Conservation (phyloP, 2,797 vertebrate species). For the Caiman crocodilus region DNA sequence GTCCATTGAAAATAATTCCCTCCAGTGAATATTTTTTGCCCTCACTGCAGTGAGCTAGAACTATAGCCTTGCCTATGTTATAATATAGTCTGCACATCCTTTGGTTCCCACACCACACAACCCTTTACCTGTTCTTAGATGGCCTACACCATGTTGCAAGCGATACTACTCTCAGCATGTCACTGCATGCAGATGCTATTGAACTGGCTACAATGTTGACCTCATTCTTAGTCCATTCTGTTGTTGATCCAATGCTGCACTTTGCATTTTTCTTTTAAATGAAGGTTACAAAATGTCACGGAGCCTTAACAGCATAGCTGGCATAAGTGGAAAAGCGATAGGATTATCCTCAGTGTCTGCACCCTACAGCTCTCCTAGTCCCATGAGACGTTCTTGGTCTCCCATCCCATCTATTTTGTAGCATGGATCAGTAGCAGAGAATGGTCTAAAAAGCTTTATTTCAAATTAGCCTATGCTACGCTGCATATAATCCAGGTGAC, state of each 20-base stretch:
- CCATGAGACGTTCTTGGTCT: slow-evolving; percentile 91
- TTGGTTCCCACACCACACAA: background rate
- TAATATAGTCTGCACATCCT: slow-evolving; percentile 27
- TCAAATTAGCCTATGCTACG: slow-evolving; percentile 84
- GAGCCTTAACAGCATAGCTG: slow-evolving; percentile 94
- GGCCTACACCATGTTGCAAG: slow-evolving; percentile 78
- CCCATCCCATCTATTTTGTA: slow-evolving; percentile 94
- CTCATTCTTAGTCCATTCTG: slow-evolving; percentile 81
- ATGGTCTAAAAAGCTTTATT: slow-evolving; percentile 83
- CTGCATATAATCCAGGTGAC: slow-evolving; percentile 77
- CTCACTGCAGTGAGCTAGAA: slow-evolving; percentile 56
- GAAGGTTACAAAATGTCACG: slow-evolving; percentile 93
- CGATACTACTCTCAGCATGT: slow-evolving; percentile 90
- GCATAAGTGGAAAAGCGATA: slow-evolving; percentile 88
- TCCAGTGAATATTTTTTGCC: background rate
- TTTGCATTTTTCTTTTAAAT: slow-evolving; percentile 92
- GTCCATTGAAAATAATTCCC: background rate
- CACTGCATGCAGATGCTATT: slow-evolving; percentile 89
- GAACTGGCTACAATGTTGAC: slow-evolving; percentile 83
- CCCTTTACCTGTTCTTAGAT: slow-evolving; percentile 48
- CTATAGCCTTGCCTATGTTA: slow-evolving; percentile 50
- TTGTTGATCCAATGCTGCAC: slow-evolving; percentile 91
- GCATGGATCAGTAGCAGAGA: slow-evolving; percentile 92
- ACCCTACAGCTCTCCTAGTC: slow-evolving; percentile 92
- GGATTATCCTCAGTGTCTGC: slow-evolving; percentile 90